Percentiles rank a stretch among this genome's conserved stretches.
Conservation (phyloP, 2,888 invertebrate genomes). For the Deladenus siricidicola region DNA sequence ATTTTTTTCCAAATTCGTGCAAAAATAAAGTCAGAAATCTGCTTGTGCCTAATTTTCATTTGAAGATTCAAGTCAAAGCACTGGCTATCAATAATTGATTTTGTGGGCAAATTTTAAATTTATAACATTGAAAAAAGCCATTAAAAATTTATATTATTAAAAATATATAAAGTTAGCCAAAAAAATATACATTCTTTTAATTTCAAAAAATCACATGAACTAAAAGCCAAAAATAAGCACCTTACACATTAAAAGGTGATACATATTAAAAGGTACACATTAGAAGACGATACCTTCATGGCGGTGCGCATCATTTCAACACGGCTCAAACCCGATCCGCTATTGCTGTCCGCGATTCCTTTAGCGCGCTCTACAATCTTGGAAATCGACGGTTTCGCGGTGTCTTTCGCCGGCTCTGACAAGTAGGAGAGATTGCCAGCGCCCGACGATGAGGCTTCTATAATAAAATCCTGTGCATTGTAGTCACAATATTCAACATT, state of each 20-base stretch:
- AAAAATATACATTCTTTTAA: background rate
- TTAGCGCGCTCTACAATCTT: conserved; percentile 18
- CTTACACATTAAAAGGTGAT: too few relatives aligned
- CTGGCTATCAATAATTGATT: too few relatives aligned
- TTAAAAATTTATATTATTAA: too few relatives aligned
- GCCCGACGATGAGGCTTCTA: background rate
- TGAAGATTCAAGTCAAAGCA: too few relatives aligned
- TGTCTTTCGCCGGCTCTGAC: background rate
- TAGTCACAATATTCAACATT: background rate
- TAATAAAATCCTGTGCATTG: background rate
- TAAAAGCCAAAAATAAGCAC: background rate
- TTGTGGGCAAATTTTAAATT: too few relatives aligned
- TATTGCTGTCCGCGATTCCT: conserved; percentile 6
- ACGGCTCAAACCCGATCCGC: conserved; percentile 15
- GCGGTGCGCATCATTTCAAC: conserved; percentile 22
- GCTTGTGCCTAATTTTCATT: too few relatives aligned
- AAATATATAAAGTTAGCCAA: background rate
- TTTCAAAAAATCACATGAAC: too few relatives aligned
- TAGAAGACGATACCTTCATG: conserved; percentile 21
- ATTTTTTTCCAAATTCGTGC: background rate
- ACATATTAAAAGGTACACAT: too few relatives aligned
- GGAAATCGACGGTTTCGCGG: conserved; percentile 6
- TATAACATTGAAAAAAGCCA: too few relatives aligned
- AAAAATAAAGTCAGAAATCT: background rate
- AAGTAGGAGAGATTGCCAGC: background rate